Percentiles rank a stretch among this genome's conserved stretches.
Evolutionary conservation across 64 coral and sea anemone genomes (phyloP).

Genomic region (Montipora foliosa): DNA sequence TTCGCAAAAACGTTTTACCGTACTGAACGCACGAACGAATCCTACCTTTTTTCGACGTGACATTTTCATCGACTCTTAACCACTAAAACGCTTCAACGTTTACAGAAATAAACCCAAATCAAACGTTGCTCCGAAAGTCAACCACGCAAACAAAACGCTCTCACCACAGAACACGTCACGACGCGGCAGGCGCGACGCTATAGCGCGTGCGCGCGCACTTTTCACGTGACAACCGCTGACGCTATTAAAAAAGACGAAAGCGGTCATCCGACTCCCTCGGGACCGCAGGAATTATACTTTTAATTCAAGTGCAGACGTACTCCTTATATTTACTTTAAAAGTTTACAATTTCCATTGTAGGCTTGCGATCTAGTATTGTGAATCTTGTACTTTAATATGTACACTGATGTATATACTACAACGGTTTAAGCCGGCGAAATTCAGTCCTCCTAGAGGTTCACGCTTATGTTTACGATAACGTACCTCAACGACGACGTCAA

Average conservation of each 20-base stretch:
- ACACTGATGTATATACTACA: too few species aligned
- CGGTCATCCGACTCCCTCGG: too few species aligned
- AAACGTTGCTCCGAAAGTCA: not conserved
- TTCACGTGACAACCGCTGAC: slow-evolving; percentile 26
- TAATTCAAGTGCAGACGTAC: too few species aligned
- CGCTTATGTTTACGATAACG: too few species aligned
- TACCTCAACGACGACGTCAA: too few species aligned
- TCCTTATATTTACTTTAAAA: too few species aligned
- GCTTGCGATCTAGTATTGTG: too few species aligned
- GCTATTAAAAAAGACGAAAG: not conserved
- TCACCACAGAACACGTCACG: slow-evolving; percentile 1
- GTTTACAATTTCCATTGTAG: too few species aligned
- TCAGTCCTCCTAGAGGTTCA: too few species aligned
- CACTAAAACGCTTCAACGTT: not conserved
- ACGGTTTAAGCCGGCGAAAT: too few species aligned
- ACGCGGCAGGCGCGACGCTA: slow-evolving; percentile 26
- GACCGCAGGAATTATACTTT: too few species aligned
- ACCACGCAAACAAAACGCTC: slow-evolving; percentile 5
- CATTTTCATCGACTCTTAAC: not conserved
- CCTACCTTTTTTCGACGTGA: slow-evolving; percentile 48
- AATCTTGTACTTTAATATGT: too few species aligned
- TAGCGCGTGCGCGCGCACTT: slow-evolving; percentile 22
- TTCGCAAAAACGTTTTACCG: slow-evolving; percentile 13
- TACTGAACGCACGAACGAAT: not conserved
- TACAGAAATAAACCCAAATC: not conserved